Evolutionary conservation across 2,888 invertebrate genomes (phyloP).

Genomic region (Phaonia tiefii): DNA sequence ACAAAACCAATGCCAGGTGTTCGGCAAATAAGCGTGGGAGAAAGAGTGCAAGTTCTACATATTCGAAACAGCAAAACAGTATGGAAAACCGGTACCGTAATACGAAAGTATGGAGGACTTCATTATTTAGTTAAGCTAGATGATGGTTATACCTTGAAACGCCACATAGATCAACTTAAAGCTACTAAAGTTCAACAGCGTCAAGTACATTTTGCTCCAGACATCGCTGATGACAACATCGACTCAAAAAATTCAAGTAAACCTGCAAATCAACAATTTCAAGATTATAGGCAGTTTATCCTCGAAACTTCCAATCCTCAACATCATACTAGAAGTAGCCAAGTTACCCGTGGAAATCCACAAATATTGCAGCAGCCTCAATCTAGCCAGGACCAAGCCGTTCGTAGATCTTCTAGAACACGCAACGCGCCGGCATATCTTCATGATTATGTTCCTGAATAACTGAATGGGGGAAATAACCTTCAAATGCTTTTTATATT

Average conservation of each 20-base stretch:
- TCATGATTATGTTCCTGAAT: slow-evolving; percentile 16
- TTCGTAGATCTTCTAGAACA: slow-evolving; percentile 5
- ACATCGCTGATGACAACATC: no score
- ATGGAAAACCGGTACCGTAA: no score
- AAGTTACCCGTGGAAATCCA: neutral
- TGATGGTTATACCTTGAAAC: slow-evolving; percentile 3
- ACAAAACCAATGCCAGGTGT: slow-evolving; percentile 42
- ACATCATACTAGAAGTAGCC: neutral
- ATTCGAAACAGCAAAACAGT: slow-evolving; percentile 28
- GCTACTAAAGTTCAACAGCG: no score
- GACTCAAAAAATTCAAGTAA: no score
- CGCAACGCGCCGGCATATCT: slow-evolving; percentile 18
- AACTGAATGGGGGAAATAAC: no score
- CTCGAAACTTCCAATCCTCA: neutral
- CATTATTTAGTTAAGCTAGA: neutral
- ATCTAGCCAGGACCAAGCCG: no score
- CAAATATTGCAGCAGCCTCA: neutral
- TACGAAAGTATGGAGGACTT: neutral
- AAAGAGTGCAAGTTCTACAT: neutral
- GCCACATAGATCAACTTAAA: no score
- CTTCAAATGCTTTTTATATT: no score
- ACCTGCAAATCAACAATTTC: neutral
- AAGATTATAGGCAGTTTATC: neutral
- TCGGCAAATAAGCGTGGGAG: no score
- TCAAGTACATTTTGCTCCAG: no score